These are phyloP conservation scores for Toxonevra muliebris DNA, from an alignment of 2,888 invertebrate genomes.

Conservation along the genomic window DNA sequence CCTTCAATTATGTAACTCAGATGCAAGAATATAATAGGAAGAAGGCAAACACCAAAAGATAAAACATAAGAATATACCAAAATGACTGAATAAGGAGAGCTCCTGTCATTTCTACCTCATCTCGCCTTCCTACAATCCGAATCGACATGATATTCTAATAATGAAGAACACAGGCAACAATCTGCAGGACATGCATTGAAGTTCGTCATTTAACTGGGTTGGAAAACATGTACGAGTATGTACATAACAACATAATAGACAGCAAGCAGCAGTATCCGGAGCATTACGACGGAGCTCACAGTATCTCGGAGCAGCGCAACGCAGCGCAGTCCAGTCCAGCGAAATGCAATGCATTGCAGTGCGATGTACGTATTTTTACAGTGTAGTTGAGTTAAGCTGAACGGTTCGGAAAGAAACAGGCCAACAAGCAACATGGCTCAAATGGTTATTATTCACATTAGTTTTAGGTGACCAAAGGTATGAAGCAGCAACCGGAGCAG, in stretches of 20 bases:
- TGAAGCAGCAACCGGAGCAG: too few relatives aligned
- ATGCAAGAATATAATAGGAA: neutral
- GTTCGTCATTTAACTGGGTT: slow-evolving; percentile 7
- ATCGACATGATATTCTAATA: slow-evolving; percentile 6
- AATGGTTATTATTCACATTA: slow-evolving; percentile 23
- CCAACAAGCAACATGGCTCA: slow-evolving; percentile 7
- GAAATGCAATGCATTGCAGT: too few relatives aligned
- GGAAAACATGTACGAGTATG: slow-evolving; percentile 1
- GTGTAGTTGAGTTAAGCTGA: too few relatives aligned
- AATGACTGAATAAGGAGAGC: neutral
- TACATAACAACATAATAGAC: slow-evolving; percentile 16
- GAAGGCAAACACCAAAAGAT: slow-evolving; percentile 18
- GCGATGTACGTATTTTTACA: too few relatives aligned
- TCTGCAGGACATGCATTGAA: slow-evolving; percentile 17
- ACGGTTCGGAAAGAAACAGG: neutral
- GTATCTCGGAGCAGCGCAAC: neutral
- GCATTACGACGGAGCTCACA: neutral
- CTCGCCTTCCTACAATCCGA: neutral
- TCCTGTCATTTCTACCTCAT: slow-evolving; percentile 2
- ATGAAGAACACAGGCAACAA: slow-evolving; percentile 19
- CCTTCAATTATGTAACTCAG: neutral
- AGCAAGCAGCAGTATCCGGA: slow-evolving; percentile 1
- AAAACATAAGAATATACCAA: slow-evolving; percentile 13
- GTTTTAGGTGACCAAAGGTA: slow-evolving; percentile 1
- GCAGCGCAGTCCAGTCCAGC: neutral